Base-by-base conservation (phyloP, 2,797 vertebrate genomes). In the Aplochiton taeniatus region DNA sequence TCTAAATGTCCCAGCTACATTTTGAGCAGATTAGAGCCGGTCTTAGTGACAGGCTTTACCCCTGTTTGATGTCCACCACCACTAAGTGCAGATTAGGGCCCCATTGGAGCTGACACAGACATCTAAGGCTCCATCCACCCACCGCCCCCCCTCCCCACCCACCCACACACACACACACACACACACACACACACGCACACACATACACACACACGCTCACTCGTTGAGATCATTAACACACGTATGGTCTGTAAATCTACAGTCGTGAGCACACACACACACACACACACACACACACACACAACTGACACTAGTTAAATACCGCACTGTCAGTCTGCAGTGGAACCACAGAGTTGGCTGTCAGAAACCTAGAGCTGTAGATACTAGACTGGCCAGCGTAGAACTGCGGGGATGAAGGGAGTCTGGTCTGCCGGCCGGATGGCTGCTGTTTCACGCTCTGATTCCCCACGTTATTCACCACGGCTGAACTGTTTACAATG, bases 1-100 rank as follows among this genome's bases (percentile, higher is more conserved):
- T 19, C 18, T 1, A 19, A 7, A 9, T 56, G 18, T 19, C 10
- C 18, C 52, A 54, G 54, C 18, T 19, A 55, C 6, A 48, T 73
- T 76, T 77, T 83, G 69, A 74, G 68, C 64, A 83, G 75, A 76
- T 80, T 80, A 83, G 54, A 61, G 68, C 31, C 57, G 58, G 68
- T 69, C 77, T 75, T 74, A 77, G 72, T 75, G 72, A 69, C 63
- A 63, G 57, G 62, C 72, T 73, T 77, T 77, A 66, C 53, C 16
- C 69, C 44, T 53, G 44, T 63, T 56, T 78, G 69, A 78, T 74
- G 75, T 72, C 17, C 47, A 56, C 43, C 14, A 31, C 42, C 58
- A 55, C 50, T 65, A 75, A 71, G 65, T 61, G 66, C 71, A 58
- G 66, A 65, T 57, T 53, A 76, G 55, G 50, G 71, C 17, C 46